Percentiles rank a stretch among this genome's conserved stretches.
These are phyloP conservation scores for Cremastinae sp. DNA, from an alignment of 2,888 invertebrate species.

Conservation along the genomic window DNA sequence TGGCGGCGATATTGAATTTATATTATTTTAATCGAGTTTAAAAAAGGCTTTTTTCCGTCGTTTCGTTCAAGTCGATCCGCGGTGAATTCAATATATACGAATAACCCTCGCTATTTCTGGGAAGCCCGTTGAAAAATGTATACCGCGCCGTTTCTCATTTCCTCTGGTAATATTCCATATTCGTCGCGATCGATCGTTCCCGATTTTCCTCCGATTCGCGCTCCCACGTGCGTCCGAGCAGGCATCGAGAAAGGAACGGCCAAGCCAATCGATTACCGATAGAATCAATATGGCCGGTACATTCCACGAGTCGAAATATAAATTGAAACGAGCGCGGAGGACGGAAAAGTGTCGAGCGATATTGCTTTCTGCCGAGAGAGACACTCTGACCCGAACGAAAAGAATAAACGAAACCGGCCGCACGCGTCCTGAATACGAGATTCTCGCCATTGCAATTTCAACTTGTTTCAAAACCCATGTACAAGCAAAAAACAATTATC, in stretches of 20 bases:
- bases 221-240: not conserved
- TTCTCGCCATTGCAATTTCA: slow-evolving; percentile 27
- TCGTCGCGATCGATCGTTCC: slow-evolving; percentile 50
- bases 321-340: not conserved
- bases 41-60: too few relatives aligned
- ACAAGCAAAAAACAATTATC: too few relatives aligned
- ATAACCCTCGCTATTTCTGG: not conserved
- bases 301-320: too few relatives aligned
- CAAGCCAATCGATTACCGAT: slow-evolving; percentile 11
- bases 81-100: not conserved
- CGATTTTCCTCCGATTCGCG: slow-evolving; percentile 20
- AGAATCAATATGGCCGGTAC: slow-evolving; percentile 1
- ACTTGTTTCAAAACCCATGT: not conserved
- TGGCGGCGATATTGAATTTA: too few relatives aligned
- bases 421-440: slow-evolving; percentile 52
- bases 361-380: not conserved
- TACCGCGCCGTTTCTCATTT: not conserved
- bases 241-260: not conserved
- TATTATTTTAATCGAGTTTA: too few relatives aligned
- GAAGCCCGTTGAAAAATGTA: not conserved
- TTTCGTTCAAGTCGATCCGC: too few relatives aligned
- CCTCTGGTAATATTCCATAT: slow-evolving; percentile 32
- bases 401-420: slow-evolving; percentile 29
- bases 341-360: slow-evolving; percentile 1
- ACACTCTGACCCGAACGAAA: slow-evolving; percentile 5